phyloP scores from a whole-genome alignment of 2,888 invertebrate genomes.

The Rotaria macrura region DNA sequence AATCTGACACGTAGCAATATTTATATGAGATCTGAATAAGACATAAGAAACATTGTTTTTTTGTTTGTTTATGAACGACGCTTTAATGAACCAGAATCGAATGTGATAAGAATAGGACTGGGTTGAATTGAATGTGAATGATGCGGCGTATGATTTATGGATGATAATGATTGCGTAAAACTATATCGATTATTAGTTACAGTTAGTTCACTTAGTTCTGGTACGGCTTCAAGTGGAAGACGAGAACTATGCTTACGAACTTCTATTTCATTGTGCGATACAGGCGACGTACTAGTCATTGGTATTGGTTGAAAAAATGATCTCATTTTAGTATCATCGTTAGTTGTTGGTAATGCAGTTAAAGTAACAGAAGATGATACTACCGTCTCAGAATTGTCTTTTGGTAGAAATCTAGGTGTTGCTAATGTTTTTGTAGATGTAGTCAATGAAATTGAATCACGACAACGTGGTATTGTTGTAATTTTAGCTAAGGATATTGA shows the following conservation, averaged over 20 bases:
- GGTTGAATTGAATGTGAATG: not conserved
- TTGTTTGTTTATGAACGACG: not conserved
- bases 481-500: not conserved
- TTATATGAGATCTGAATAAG: not conserved
- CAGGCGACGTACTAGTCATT: not conserved
- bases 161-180: not conserved
- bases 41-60: not conserved
- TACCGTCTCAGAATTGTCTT: not conserved
- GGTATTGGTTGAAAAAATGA: conserved; percentile 2
- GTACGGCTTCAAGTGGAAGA: conserved; percentile 1
- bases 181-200: not conserved
- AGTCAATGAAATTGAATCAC: not conserved
- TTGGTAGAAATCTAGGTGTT: not conserved
- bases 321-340: not conserved
- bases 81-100: not conserved
- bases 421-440: not conserved
- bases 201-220: not conserved
- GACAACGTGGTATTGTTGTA: not conserved
- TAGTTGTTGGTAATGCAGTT: not conserved
- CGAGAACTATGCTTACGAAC: not conserved
- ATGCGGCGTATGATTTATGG: not conserved
- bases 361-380: not conserved
- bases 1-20: too few species aligned
- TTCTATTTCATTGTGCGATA: not conserved
- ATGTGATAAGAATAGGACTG: not conserved